These are phyloP conservation scores for Drosophila bocki DNA, from an alignment of 1,140 invertebrate genomes.

Conservation along the genomic window DNA sequence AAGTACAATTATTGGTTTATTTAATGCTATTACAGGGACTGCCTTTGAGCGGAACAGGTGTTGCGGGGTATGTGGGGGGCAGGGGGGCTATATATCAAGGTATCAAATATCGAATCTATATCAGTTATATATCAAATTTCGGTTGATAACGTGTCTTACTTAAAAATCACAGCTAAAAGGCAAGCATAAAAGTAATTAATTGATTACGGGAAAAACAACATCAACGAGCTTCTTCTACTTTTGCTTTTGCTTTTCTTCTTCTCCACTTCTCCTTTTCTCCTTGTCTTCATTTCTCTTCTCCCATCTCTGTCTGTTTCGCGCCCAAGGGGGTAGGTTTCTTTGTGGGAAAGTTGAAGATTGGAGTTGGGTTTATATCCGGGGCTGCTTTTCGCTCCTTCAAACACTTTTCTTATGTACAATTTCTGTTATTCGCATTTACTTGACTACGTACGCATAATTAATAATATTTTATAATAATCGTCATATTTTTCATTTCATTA, in stretches of 20 bases:
- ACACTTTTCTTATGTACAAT: slow-evolving; percentile 47
- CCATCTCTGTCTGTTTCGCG: slow-evolving; percentile 53
- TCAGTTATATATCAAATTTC: slow-evolving; percentile 39
- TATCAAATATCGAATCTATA: slow-evolving; percentile 34
- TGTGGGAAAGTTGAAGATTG: neutral
- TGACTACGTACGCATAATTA: slow-evolving; percentile 79
- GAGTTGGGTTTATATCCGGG: slow-evolving; percentile 8
- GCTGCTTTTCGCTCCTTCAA: slow-evolving; percentile 19
- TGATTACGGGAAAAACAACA: slow-evolving; percentile 44
- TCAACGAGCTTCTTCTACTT: slow-evolving; percentile 23
- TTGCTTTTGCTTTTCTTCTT: neutral
- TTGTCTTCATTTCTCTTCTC: neutral
- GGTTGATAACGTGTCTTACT: slow-evolving; percentile 27
- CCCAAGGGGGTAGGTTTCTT: slow-evolving; percentile 16
- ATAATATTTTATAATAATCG: slow-evolving; percentile 62
- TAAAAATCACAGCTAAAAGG: slow-evolving; percentile 82
- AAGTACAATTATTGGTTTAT: slow-evolving; percentile 17
- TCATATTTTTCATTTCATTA: slow-evolving; percentile 59
- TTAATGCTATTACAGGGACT: slow-evolving; percentile 9
- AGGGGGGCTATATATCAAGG: slow-evolving; percentile 26
- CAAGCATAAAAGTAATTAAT: slow-evolving; percentile 72
- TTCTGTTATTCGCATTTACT: slow-evolving; percentile 59
- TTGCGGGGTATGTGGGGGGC: neutral
- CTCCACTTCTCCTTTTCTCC: neutral
- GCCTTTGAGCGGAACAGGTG: slow-evolving; percentile 25